Conservation (phyloP, 1,140 invertebrate species). For the Nilaparvata lugens region DNA sequence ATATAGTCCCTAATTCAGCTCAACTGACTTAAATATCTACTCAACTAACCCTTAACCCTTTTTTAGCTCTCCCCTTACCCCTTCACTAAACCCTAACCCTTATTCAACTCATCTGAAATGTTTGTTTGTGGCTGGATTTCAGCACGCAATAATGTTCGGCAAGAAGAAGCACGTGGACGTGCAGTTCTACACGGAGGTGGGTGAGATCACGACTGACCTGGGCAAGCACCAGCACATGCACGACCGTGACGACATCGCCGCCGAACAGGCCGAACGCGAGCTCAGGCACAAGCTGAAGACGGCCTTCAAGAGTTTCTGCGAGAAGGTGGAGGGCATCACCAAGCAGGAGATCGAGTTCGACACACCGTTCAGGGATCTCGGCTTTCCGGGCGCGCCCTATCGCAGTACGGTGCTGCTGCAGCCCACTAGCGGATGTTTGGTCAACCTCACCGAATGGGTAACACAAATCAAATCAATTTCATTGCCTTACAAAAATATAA, state of each 20-base stretch:
- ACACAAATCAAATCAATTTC: too few species aligned
- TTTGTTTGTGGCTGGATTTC: conserved; percentile 22
- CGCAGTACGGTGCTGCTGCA: conserved; percentile 92
- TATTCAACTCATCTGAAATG: neutral
- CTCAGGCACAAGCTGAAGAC: conserved; percentile 92
- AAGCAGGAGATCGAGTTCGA: conserved; percentile 98
- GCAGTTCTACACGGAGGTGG: conserved; percentile 99
- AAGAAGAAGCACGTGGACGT: conserved; percentile 99
- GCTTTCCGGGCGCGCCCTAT: conserved; percentile 96
- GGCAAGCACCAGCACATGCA: conserved; percentile 99
- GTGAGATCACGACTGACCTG: conserved; percentile 98
- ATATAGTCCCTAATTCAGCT: too few species aligned
- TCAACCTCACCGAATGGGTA: conserved; percentile 96
- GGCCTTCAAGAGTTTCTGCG: conserved; percentile 97
- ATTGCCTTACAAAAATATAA: too few species aligned
- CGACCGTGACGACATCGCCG: conserved; percentile 95
- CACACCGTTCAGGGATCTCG: conserved; percentile 93
- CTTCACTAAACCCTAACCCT: too few species aligned
- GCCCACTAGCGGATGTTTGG: conserved; percentile 92
- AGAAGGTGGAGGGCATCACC: conserved; percentile 91
- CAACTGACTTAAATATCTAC: too few species aligned
- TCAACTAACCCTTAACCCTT: too few species aligned
- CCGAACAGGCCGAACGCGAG: conserved; percentile 96
- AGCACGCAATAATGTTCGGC: conserved; percentile 97
- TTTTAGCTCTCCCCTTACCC: too few species aligned